Base-by-base conservation (phyloP, 2,797 vertebrate species). In the Danio tinwini region DNA sequence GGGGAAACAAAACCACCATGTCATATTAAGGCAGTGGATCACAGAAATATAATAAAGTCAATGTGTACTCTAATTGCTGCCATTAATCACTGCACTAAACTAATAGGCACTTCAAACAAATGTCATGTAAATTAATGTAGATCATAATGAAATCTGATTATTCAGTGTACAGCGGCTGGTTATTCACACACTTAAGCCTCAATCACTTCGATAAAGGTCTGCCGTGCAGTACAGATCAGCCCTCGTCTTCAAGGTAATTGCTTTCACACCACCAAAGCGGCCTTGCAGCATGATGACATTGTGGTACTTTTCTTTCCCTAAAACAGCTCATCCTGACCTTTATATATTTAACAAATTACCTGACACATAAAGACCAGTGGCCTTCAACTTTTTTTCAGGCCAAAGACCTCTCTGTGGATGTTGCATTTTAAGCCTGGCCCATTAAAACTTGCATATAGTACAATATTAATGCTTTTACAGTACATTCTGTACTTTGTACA, bases 101-200 rank as follows among this genome's bases (percentile, higher is more conserved):
- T 29, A 79, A 79, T 64, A 53, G 49, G 49, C 59, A 45, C 19
- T 44, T 64, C 68, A 72, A 72, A 72, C 68, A 55, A 62, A 71
- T 79, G 59, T 50, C 68, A 71, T 17, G 16, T 44, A 42, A 72
- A 79, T 53, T 6, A 73, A 63, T 79, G 77, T 72, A 79, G 19
- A 72, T 64, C 39, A 29, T 71, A 72, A 79, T 56, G 58, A 72
- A 79, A 79, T 64, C 68, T 63, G 77, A 79, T 72, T 11, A 72
- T 55, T 72, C 17, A 37, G 8, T 78, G 37, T 62, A 70, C 76
- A 70, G 21, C 52, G 55, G 16, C 42, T 63, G 17, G 65, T 64
- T 71, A 29, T 71, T 45, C 50, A 56, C 40, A 63, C 40, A 55
- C 10, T 62, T 63, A 78, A 63, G 58, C 58, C 39, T 79, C 47